Base-by-base conservation (phyloP, 1,140 invertebrate species). In the Bicyclus anynana region DNA sequence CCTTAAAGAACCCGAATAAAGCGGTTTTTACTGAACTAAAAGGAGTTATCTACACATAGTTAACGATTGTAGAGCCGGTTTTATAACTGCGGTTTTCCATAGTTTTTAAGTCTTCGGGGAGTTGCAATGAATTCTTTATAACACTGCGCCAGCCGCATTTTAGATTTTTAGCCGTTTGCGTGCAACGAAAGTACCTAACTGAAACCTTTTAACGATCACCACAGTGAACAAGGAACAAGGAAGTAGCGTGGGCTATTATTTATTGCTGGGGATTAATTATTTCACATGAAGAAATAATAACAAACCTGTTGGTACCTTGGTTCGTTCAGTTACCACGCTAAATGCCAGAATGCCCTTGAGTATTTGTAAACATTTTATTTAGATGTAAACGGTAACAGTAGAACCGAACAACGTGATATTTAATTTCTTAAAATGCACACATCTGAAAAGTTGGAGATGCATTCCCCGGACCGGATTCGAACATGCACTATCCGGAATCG, bases 81-180 rank as follows among this genome's bases (percentile, higher is more conserved):
- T 33, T 12, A 33, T 47, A 51, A 52, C 33, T 64, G 27, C 46
- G 23, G 51, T 14, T 48, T 54, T 55, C 40, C 10, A 18, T 49
- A 12, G 18, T 55, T 53, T 59, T 59, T 55, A 35, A 54, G 29
- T 46, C 35, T 50, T 55, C 14, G 42, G 51, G 18, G 61, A 64
- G 47, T 18, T 48, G 40, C 56, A 59, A 47, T 55, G 46, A 37
- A 44, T 54, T 53, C 46, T 61, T 61, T 50, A 49, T 61, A 33
- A 44, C 38, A 6, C 16, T 40, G 18, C 50, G 18, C 46, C 7
- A 56, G 47, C 33, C 46, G 54, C 47, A 12, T 35, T 42, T 57
- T 50, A 50, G 47, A 42, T 26, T 50, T 50, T 17, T 26, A 47
- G 17, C 21, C 12, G 14, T 48, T 57, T 50, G 54, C 54, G 40